Evolutionary conservation across 2,797 vertebrate genomes (phyloP).

Genomic region (Alca torda): DNA sequence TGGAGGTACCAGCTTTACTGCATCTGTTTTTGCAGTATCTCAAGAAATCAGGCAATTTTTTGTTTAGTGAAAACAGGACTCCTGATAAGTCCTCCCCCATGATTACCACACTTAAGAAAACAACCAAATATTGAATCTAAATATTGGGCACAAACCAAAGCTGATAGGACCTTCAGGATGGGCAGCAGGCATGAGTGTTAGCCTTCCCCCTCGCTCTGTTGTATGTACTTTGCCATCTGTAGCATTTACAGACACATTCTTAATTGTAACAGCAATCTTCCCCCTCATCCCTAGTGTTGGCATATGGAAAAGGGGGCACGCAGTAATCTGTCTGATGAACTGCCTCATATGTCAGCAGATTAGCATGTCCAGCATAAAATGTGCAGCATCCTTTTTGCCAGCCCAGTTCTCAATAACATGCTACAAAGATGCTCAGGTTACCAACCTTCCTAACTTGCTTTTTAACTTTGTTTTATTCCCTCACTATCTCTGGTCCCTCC

Average conservation of each 20-base stretch:
- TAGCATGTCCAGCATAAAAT: neutral
- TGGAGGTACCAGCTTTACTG: neutral
- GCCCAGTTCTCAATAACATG: neutral
- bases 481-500: neutral
- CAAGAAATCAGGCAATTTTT: neutral
- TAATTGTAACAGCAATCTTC: neutral
- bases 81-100: neutral
- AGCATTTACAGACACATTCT: neutral
- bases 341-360: neutral
- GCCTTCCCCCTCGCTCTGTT: rapidly evolving
- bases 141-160: neutral
- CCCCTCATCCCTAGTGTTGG: neutral
- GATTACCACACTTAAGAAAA: neutral
- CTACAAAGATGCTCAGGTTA: neutral
- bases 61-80: neutral
- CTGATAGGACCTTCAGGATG: neutral
- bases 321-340: neutral
- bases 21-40: neutral
- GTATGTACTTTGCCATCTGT: neutral
- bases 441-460: neutral
- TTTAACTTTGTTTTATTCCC: neutral
- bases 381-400: neutral
- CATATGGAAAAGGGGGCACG: neutral
- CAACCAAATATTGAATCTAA: neutral
- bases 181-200: neutral